phyloP scores from a whole-genome alignment of 92 coral and sea anemone genomes.

The Diadumene lineata region DNA sequence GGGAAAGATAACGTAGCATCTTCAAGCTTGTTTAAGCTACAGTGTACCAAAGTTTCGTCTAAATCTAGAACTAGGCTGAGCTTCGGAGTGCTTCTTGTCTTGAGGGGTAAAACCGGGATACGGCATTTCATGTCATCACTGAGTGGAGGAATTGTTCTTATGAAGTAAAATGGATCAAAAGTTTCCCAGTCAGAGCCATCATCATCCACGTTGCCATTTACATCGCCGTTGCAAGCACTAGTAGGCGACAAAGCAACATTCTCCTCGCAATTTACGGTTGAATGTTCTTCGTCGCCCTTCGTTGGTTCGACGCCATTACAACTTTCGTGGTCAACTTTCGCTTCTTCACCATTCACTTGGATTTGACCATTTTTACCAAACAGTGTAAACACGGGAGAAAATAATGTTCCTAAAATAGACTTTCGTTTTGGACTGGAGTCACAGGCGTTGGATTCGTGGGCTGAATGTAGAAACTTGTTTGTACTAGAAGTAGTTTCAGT shows the following conservation, averaged over 20 bases:
- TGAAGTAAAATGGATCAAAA: conserved; percentile 94
- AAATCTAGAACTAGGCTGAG: conserved; percentile 92
- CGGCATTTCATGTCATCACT: conserved; percentile 82
- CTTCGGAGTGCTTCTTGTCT: conserved; percentile 98
- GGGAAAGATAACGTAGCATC: conserved; percentile 98
- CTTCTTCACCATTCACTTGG: conserved; percentile 58
- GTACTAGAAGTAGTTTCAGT: conserved; percentile 57
- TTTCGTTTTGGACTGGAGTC: conserved; percentile 71
- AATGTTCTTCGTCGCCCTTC: conserved; percentile 47
- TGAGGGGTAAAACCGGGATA: conserved; percentile 87
- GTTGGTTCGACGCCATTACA: conserved; percentile 61
- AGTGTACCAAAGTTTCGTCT: conserved; percentile 98
- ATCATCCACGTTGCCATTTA: conserved; percentile 90
- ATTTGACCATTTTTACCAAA: conserved; percentile 97
- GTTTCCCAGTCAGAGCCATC: conserved; percentile 82
- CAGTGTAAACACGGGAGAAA: conserved; percentile 94
- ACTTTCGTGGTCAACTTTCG: conserved; percentile 36
- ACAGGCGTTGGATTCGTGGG: conserved; percentile 44
- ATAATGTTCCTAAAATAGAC: conserved; percentile 92
- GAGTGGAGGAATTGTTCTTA: conserved; percentile 90
- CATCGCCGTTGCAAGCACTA: conserved; percentile 65
- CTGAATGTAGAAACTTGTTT: conserved; percentile 38
- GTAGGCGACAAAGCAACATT: conserved; percentile 25
- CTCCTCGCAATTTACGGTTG: conserved; percentile 38
- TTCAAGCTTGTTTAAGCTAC: conserved; percentile 96